These are phyloP conservation scores for Caretta caretta DNA, from an alignment of 2,113 vertebrate genomes.

Conservation along the genomic window DNA sequence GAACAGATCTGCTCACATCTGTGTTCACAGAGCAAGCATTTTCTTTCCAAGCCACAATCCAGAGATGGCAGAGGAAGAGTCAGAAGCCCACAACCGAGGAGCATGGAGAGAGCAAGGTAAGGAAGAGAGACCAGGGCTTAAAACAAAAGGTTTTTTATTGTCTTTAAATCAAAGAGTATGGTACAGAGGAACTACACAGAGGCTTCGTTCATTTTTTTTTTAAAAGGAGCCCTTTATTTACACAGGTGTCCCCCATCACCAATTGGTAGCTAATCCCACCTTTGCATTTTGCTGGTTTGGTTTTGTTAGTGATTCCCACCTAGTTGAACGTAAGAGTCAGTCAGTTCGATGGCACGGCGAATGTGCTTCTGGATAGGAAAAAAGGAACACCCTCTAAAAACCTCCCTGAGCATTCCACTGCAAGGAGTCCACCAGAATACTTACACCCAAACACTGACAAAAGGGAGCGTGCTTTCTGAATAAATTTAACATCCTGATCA, in stretches of 20 bases:
- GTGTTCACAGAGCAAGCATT: background rate
- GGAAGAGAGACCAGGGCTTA: conserved; percentile 46
- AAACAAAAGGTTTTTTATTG: conserved; percentile 69
- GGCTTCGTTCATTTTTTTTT: conserved; percentile 3
- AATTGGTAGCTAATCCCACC: background rate
- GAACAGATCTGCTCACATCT: fast-evolving
- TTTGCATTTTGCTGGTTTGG: background rate
- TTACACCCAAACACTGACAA: conserved; percentile 37
- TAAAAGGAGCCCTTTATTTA: conserved; percentile 64
- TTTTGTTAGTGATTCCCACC: conserved; percentile 43
- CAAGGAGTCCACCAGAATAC: conserved; percentile 33
- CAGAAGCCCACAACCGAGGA: background rate
- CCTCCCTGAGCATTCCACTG: background rate
- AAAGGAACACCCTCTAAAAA: background rate
- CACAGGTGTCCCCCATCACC: conserved; percentile 24
- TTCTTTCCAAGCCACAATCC: background rate
- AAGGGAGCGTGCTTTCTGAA: background rate
- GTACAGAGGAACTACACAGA: conserved; percentile 67
- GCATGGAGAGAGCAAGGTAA: conserved; percentile 8
- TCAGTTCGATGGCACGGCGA: conserved; percentile 32
- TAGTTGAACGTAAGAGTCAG: conserved; percentile 10
- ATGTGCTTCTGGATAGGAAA: background rate
- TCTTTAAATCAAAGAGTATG: conserved; percentile 47
- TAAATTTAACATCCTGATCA: background rate
- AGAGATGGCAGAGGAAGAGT: background rate